A percentile compares a stretch with the other conserved stretches of the same genome.
Evolutionary conservation across 2,888 invertebrate species (phyloP).

Genomic region (Melikaiella ostensackeni): DNA sequence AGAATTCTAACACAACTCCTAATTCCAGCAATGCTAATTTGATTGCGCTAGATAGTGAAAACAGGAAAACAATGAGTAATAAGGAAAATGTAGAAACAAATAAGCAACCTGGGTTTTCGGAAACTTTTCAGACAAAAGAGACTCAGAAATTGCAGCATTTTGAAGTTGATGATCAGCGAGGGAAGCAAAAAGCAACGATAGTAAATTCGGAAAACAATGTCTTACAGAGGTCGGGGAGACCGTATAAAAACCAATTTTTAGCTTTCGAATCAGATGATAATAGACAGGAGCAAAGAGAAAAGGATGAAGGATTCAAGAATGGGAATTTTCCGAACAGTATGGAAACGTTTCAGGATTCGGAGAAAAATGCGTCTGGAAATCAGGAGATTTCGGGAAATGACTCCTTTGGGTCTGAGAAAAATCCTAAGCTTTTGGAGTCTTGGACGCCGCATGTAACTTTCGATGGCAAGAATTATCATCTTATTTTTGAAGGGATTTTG

Average conservation of each 20-base stretch:
- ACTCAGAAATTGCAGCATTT: not conserved
- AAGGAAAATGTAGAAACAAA: constrained; percentile 7
- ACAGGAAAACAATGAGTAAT: not conserved
- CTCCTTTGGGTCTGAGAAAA: constrained; percentile 58
- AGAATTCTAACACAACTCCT: not conserved
- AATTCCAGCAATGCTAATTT: not conserved
- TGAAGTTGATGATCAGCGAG: not conserved
- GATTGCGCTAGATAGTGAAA: not conserved
- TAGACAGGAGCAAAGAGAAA: not conserved
- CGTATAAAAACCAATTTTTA: not conserved
- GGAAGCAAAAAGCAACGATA: constrained; percentile 45
- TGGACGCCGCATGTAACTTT: constrained; percentile 66
- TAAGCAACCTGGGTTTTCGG: not conserved
- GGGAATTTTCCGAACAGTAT: not conserved
- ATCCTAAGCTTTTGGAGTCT: constrained; percentile 62
- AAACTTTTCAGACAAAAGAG: not conserved
- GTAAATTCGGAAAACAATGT: constrained; percentile 43
- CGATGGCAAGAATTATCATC: constrained; percentile 52
- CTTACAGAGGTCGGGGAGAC: constrained; percentile 31
- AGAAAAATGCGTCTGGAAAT: not conserved
- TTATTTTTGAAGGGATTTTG: constrained; percentile 69
- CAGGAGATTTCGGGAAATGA: constrained; percentile 10
- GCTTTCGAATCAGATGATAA: not conserved
- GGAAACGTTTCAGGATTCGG: not conserved
- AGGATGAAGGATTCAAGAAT: not conserved